phyloP scores from a whole-genome alignment of 2,113 vertebrate species.

The Canis aureus region DNA sequence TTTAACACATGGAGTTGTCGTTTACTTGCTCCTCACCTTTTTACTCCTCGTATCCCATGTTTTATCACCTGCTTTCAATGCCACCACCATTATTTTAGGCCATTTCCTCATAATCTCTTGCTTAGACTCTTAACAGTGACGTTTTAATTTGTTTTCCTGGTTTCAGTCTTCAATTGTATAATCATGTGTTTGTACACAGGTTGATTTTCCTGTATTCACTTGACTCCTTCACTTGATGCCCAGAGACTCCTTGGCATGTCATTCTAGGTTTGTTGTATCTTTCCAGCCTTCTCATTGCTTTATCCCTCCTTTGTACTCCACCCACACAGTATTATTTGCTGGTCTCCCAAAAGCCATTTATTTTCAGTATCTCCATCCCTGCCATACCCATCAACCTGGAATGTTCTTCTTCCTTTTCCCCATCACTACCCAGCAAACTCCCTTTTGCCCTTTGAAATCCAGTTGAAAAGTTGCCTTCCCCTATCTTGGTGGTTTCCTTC shows the following conservation, averaged over 20 bases:
- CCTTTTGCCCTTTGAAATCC: not conserved
- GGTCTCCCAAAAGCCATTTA: not conserved
- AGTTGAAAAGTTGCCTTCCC: not conserved
- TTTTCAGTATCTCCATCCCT: not conserved
- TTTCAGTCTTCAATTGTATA: not conserved
- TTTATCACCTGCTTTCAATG: fast-evolving
- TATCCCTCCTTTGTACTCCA: not conserved
- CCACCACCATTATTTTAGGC: not conserved
- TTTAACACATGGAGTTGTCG: not conserved
- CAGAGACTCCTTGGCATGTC: not conserved
- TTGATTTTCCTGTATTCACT: not conserved
- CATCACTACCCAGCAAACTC: not conserved
- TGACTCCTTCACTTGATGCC: no score
- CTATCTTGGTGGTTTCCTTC: not conserved
- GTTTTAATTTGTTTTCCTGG: not conserved
- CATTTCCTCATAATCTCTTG: not conserved
- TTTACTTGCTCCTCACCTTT: not conserved
- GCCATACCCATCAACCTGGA: not conserved
- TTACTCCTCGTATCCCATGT: not conserved
- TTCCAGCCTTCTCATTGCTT: not conserved
- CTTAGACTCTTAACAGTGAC: not conserved
- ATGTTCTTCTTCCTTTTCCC: not conserved
- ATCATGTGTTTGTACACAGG: not conserved
- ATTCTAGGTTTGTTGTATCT: not conserved
- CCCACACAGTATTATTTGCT: not conserved